Percentiles rank a stretch among this genome's conserved stretches.
Evolutionary conservation across 1,140 invertebrate genomes (phyloP).

Genomic region (Drosophila sechellia): DNA sequence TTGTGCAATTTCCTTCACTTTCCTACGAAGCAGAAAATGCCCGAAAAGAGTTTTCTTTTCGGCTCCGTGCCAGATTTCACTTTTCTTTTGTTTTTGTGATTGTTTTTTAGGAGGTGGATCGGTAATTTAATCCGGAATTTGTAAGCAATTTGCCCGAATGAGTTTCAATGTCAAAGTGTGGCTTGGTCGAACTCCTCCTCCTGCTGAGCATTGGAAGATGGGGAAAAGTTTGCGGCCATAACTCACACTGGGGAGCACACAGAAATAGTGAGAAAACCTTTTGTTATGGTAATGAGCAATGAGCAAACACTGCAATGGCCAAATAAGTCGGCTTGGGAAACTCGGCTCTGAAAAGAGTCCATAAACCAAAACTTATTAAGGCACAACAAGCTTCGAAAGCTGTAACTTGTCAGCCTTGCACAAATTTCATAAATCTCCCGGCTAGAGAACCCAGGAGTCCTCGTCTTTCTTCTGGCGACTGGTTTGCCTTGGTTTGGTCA

Average conservation of each 20-base stretch:
- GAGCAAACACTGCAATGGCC: constrained; percentile 5
- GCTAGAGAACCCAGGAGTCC: constrained; percentile 7
- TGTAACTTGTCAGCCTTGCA: constrained; percentile 49
- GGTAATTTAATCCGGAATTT: constrained; percentile 43
- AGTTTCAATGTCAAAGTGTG: constrained; percentile 69
- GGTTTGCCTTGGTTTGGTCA: constrained; percentile 69
- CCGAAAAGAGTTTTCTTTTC: constrained; percentile 46
- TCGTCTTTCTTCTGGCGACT: constrained; percentile 25
- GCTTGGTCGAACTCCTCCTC: constrained; percentile 17
- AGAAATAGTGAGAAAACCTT: constrained; percentile 8
- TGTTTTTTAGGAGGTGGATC: constrained; percentile 26
- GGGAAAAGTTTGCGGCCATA: constrained; percentile 5
- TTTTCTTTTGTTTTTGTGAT: constrained; percentile 54
- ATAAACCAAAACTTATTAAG: constrained; percentile 43
- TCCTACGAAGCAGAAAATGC: constrained; percentile 26
- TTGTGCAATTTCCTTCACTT: constrained; percentile 64
- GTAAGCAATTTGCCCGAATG: constrained; percentile 41
- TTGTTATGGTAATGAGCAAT: constrained; percentile 26
- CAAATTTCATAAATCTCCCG: constrained; percentile 50
- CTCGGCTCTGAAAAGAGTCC: constrained; percentile 3
- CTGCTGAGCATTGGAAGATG: constrained; percentile 3
- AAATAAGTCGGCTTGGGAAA: background rate
- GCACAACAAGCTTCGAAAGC: constrained; percentile 30
- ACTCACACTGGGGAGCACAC: background rate
- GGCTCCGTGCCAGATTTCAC: constrained; percentile 50